Conservation (phyloP, 2,888 invertebrate genomes). For the Lycia hirtaria region DNA sequence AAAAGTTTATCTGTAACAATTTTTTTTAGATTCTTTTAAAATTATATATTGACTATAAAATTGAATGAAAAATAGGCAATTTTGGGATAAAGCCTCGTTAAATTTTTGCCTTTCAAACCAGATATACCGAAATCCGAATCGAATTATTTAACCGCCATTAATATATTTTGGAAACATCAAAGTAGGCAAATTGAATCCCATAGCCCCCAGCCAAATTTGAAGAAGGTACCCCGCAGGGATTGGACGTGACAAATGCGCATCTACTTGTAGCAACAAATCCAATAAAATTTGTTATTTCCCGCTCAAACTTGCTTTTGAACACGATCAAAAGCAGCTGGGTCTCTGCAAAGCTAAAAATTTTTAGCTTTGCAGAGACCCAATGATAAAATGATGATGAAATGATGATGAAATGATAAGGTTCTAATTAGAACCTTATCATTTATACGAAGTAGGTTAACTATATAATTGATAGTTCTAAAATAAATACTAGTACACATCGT, state of each 20-base stretch:
- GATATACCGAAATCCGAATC: slow-evolving; percentile 1
- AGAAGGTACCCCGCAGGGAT: slow-evolving; percentile 29
- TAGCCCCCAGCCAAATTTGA: slow-evolving; percentile 34
- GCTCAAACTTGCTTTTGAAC: slow-evolving; percentile 21
- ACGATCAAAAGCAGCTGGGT: slow-evolving; percentile 2
- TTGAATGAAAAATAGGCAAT: too few relatives aligned
- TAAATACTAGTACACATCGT: too few relatives aligned
- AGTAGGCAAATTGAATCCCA: slow-evolving; percentile 32
- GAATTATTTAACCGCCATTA: slow-evolving; percentile 21
- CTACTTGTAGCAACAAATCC: slow-evolving; percentile 25
- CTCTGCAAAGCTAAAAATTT: background rate
- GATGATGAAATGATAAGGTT: too few relatives aligned
- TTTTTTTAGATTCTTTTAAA: too few relatives aligned
- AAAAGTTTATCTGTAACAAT: too few relatives aligned
- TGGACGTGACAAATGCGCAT: slow-evolving; percentile 33
- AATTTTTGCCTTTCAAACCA: background rate
- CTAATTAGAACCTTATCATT: too few relatives aligned
- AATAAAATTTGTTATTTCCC: slow-evolving; percentile 28
- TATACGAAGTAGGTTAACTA: too few relatives aligned
- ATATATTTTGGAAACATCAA: slow-evolving; percentile 26
- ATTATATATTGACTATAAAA: too few relatives aligned
- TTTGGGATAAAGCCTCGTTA: background rate
- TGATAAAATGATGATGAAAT: too few relatives aligned
- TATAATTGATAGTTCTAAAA: too few relatives aligned
- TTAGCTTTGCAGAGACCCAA: too few relatives aligned